phyloP scores from a whole-genome alignment of 2,888 invertebrate genomes.

The Crioceris asparagi region DNA sequence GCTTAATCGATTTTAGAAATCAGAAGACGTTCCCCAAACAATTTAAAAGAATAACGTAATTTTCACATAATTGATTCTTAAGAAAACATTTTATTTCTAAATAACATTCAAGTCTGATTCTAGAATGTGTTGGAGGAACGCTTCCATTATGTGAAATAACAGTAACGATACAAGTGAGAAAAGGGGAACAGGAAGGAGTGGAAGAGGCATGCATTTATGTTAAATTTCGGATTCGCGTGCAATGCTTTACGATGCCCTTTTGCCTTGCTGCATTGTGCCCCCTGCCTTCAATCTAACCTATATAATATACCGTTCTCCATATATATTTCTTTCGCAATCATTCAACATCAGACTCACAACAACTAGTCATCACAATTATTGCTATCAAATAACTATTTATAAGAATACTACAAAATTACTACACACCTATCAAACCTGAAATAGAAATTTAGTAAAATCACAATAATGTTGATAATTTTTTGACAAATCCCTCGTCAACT shows the following conservation, averaged over 20 bases:
- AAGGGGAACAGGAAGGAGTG: constrained; percentile 11
- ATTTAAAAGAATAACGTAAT: constrained; percentile 16
- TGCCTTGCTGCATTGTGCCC: constrained; percentile 37
- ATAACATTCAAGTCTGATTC: constrained; percentile 6
- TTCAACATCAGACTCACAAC: no score
- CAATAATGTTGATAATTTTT: no score
- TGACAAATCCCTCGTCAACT: constrained; percentile 24
- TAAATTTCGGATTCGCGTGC: constrained; percentile 35
- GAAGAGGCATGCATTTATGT: constrained; percentile 31
- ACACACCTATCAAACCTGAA: no score
- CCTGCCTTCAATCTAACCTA: constrained; percentile 18
- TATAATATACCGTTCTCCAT: not conserved
- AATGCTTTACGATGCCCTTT: constrained; percentile 35
- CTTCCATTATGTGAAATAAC: no score
- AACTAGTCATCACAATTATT: no score
- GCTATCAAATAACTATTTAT: no score
- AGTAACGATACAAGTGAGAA: constrained; percentile 18
- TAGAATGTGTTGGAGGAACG: not conserved
- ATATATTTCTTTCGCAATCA: no score
- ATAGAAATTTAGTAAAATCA: no score
- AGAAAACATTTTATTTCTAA: no score
- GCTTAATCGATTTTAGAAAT: constrained; percentile 29
- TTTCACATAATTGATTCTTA: no score
- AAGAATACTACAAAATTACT: no score
- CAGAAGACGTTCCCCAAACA: no score